Percentiles rank a stretch among this genome's conserved stretches.
phyloP scores from a whole-genome alignment of 1,140 invertebrate genomes.

The Cyphomyrmex costatus region DNA sequence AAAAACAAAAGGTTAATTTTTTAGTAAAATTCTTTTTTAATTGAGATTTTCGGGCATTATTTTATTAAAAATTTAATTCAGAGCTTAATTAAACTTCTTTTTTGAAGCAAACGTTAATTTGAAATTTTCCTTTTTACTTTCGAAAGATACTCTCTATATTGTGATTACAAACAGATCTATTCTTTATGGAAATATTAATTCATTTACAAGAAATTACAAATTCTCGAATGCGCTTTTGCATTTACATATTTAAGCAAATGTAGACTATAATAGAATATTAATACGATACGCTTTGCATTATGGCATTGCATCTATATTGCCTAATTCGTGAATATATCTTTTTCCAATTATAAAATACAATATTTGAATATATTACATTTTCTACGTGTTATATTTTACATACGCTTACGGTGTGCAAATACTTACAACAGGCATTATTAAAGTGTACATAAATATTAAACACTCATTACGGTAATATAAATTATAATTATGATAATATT shows the following conservation, averaged over 20 bases:
- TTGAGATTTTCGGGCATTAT: not conserved
- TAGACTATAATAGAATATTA: constrained; percentile 14
- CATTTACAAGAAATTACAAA: constrained; percentile 14
- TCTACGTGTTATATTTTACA: not conserved
- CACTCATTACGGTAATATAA: constrained; percentile 16
- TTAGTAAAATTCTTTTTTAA: constrained; percentile 5
- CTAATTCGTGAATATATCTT: not conserved
- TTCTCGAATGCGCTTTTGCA: too few species aligned
- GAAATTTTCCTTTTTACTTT: not conserved
- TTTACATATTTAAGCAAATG: not conserved
- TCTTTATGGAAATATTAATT: constrained; percentile 12
- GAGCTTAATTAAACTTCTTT: not conserved
- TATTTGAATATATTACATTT: not conserved
- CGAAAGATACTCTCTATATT: not conserved
- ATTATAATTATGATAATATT: constrained; percentile 28
- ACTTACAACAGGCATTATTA: constrained; percentile 16
- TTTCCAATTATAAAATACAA: not conserved
- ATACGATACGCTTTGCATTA: not conserved
- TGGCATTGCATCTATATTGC: not conserved
- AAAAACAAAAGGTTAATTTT: constrained; percentile 21
- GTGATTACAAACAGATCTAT: not conserved
- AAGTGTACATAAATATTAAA: not conserved
- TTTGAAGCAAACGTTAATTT: constrained; percentile 15
- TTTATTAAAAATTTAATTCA: not conserved
- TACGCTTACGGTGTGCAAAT: not conserved